Evolutionary conservation across 35 echinoderm and acorn worm species (phyloP).

Genomic region (Lytechinus pictus): DNA sequence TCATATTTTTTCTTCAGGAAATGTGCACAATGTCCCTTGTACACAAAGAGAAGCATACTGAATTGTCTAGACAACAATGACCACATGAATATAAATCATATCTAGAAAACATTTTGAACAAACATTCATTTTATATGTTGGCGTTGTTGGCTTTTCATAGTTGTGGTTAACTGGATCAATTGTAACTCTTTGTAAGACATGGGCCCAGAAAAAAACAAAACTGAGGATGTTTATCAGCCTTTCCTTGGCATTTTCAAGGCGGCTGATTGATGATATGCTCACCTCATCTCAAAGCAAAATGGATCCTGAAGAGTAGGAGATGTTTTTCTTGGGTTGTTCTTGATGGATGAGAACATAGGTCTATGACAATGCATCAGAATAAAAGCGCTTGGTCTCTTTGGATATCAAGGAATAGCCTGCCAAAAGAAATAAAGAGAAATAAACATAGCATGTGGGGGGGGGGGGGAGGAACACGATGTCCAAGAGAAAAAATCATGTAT

Average conservation of each 20-base stretch:
- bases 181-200: too few species aligned
- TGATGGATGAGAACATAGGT: background rate
- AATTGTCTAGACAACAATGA: too few species aligned
- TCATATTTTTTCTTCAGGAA: too few species aligned
- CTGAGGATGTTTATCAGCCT: background rate
- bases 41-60: too few species aligned
- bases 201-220: too few species aligned
- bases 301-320: background rate
- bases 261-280: background rate
- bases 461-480: background rate
- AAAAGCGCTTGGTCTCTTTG: background rate
- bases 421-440: background rate
- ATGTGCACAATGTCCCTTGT: too few species aligned
- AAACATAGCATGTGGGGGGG: background rate
- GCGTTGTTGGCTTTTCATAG: too few species aligned
- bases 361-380: background rate
- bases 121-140: too few species aligned
- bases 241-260: background rate
- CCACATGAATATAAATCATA: too few species aligned
- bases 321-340: background rate
- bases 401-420: background rate
- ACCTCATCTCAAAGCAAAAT: background rate
- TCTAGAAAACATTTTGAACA: too few species aligned
- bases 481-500: background rate
- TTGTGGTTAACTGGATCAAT: too few species aligned